A percentile compares a stretch with the other conserved stretches of the same genome.
Conservation (phyloP, 2,888 invertebrate species). For the Stenurella melanura region DNA sequence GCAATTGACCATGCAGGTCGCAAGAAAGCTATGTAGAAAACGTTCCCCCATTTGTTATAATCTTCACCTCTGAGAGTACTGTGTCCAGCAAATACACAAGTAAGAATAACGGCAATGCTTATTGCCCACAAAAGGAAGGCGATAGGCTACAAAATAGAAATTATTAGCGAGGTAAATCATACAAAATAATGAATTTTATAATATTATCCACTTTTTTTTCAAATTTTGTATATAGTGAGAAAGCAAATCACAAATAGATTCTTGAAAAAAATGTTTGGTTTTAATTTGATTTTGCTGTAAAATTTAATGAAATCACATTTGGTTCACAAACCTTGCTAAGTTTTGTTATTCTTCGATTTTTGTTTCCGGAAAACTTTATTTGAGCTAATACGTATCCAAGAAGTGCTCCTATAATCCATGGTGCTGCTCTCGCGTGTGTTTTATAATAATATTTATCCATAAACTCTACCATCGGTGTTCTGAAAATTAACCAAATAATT, state of each 20-base stretch:
- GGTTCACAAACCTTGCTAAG: conserved; percentile 35
- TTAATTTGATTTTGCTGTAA: no score
- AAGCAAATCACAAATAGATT: no score
- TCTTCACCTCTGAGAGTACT: conserved; percentile 47
- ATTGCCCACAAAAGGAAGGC: conserved; percentile 7
- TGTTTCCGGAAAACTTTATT: conserved; percentile 44
- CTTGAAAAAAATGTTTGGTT: no score
- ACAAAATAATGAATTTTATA: no score
- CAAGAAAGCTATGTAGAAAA: conserved; percentile 66
- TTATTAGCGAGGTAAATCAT: neutral
- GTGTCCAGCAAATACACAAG: conserved; percentile 56
- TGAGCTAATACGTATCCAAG: conserved; percentile 55
- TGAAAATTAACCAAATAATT: neutral
- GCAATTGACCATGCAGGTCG: conserved; percentile 72
- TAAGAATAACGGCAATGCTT: conserved; percentile 42
- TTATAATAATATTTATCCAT: conserved; percentile 51
- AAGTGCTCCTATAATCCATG: conserved; percentile 60
- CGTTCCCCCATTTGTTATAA: conserved; percentile 50
- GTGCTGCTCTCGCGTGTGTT: conserved; percentile 56
- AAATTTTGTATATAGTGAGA: no score
- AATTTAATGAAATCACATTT: neutral
- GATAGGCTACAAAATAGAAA: conserved; percentile 24
- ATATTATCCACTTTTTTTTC: no score
- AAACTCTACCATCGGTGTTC: conserved; percentile 23
- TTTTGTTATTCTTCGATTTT: conserved; percentile 7